Percentiles rank a stretch among this genome's conserved stretches.
phyloP scores from a whole-genome alignment of 2,888 invertebrate species.

The Athalia circularis region DNA sequence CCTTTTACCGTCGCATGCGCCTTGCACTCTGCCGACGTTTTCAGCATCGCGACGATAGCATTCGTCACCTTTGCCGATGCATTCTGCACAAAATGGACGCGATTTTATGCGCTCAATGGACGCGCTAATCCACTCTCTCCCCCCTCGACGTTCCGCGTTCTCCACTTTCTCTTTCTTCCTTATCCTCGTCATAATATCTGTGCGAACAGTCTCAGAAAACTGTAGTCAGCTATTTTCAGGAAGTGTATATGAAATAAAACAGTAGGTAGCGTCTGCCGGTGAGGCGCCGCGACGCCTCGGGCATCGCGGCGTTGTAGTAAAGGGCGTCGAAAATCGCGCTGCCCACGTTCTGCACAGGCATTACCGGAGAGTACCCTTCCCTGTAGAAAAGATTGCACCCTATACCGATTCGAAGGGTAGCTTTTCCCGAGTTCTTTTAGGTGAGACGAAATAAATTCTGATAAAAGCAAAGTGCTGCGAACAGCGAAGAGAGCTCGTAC shows the following conservation, averaged over 20 bases:
- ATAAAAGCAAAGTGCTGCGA: slow-evolving; percentile 65
- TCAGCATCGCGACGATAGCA: neutral
- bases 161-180: too few species aligned
- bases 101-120: neutral
- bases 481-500: slow-evolving; percentile 50
- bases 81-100: slow-evolving; percentile 37
- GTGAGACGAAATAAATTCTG: slow-evolving; percentile 61
- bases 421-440: slow-evolving; percentile 34
- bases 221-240: too few species aligned
- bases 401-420: slow-evolving; percentile 31
- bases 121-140: neutral
- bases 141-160: too few species aligned
- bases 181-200: too few species aligned
- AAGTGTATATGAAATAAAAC: too few species aligned
- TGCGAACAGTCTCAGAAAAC: too few species aligned
- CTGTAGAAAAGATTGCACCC: slow-evolving; percentile 30
- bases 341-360: neutral
- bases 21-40: slow-evolving; percentile 10
- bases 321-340: slow-evolving; percentile 28
- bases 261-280: too few species aligned
- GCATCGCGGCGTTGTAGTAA: neutral
- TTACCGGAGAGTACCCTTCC: slow-evolving; percentile 15
- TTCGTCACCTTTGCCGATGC: slow-evolving; percentile 6
- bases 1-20: slow-evolving; percentile 35
- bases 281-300: too few species aligned